Base-by-base conservation (phyloP, 2,888 invertebrate genomes). In the Colostygia pectinataria region DNA sequence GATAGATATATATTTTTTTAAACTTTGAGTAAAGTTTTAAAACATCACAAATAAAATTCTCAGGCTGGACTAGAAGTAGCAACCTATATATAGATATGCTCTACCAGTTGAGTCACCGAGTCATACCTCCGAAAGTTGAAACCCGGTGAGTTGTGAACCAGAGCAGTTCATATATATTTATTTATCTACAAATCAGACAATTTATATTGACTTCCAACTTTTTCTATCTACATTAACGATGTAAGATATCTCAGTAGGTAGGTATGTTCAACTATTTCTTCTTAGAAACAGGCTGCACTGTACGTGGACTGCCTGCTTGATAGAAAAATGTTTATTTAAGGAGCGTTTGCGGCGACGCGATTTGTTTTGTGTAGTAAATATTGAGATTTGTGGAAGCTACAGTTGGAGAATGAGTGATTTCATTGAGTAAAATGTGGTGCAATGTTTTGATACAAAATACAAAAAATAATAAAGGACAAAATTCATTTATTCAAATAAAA, bases 301-400 rank as follows among this genome's bases (percentile, higher is more conserved):
- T 70, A 77, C 77, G 77, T 74, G 78, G 59, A 65, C 50, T 60
- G 76, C 71, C 74, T 78, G 71, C 62, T 66, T 63, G 66, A 53
- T 50, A 66, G 59, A 63, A 61, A 64, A 66, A 66, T 64, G 57
- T 65, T 59, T 59, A 43, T 55, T 41, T 74, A 74, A 74, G 71
- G 71, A 63, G 65, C 23, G 32, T 49, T 33, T 15, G 20, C 44
- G 55, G 49, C 52, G 42, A 32, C 39, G 28, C 55, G 39, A 53
- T 53, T 52, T 53, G 56, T 52, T 52, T 53, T 45, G 43, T 48
- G 34, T 53, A 20, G 24, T 40, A 42, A 51, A 51, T 55, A 55
- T 58, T 51, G 43, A 55, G 55, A 59, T 55, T 51, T 55, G 53
- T 49, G 41, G 41, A 38, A 20, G 20, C 12, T 27, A 55, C 55